Evolutionary conservation across 1,140 invertebrate species (phyloP).

Genomic region (Lerema accius): DNA sequence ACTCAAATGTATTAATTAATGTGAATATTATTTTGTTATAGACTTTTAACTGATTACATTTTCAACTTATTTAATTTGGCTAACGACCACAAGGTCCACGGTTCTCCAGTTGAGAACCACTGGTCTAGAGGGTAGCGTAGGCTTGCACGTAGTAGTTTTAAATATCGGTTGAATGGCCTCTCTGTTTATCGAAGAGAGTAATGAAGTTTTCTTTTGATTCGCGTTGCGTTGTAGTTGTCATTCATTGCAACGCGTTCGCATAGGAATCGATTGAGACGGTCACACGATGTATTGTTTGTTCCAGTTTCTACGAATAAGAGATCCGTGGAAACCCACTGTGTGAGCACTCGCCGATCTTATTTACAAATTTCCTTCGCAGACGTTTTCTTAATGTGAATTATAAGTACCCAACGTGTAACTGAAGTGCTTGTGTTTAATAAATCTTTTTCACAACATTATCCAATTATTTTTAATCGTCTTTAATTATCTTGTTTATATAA

Average conservation of each 20-base stretch:
- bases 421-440: too few relatives aligned
- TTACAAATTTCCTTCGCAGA: constrained; percentile 44
- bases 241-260: constrained; percentile 38
- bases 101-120: not conserved
- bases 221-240: constrained; percentile 29
- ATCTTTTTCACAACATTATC: too few relatives aligned
- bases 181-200: constrained; percentile 28
- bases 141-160: constrained; percentile 20
- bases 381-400: constrained; percentile 27
- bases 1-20: too few relatives aligned
- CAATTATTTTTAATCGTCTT: too few relatives aligned
- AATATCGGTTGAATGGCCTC: constrained; percentile 33
- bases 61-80: too few relatives aligned
- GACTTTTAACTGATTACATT: too few relatives aligned
- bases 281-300: constrained; percentile 46
- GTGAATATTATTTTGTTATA: too few relatives aligned
- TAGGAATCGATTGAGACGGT: constrained; percentile 49
- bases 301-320: constrained; percentile 40
- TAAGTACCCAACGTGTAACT: constrained; percentile 7
- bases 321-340: constrained; percentile 41
- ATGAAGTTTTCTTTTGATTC: constrained; percentile 39
- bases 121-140: constrained; percentile 12
- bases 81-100: not conserved
- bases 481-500: too few relatives aligned
- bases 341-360: constrained; percentile 39